Base-by-base conservation (phyloP, 2,113 vertebrate genomes). In the Corythoichthys intestinalis region DNA sequence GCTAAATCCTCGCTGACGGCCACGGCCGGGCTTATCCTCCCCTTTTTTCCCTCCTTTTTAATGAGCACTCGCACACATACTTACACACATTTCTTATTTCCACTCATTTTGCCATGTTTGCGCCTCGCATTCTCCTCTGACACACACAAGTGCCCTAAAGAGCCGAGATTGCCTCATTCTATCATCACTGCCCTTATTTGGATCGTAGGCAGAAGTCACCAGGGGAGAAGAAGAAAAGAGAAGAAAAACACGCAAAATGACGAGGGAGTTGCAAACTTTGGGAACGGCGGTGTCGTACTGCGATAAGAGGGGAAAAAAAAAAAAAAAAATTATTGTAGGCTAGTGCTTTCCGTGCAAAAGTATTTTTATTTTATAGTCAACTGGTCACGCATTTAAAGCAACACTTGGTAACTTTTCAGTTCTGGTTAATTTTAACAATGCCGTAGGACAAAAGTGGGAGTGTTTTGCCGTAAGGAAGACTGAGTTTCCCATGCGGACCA, bases 131-230 rank as follows among this genome's bases (percentile, higher is more conserved):
- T 72, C 73, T 75, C 67, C 28, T 54, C 71, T 73, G 68, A 79
- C 82, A 76, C 81, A 60, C 69, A 72, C 72, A 58, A 58, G 56
- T 58, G 56, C 73, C 46, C 83, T 83, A 81, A 87, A 84, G 78
- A 86, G 80, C 62, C 72, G 72, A 79, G 87, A 90, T 89, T 89
- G 87, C 87, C 86, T 90, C 89, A 90, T 90, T 90, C 86, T 90
- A 89, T 88, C 89, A 87, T 88, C 89, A 89, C 80, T 87, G 87
- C 84, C 85, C 87, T 82, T 88, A 83, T 89, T 89, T 79, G 82
- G 83, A 89, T 80, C 48, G 46, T 77, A 80, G 71, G 83, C 65
- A 80, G 44, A 78, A 79, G 65, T 83, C 74, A 74, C 67, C 70
- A 71, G 64, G 76, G 76, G 56, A 58, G 56, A 5, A 37, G 56